Evolutionary conservation across 2,888 invertebrate species (phyloP).

Genomic region (Pogonocherus hispidulus): DNA sequence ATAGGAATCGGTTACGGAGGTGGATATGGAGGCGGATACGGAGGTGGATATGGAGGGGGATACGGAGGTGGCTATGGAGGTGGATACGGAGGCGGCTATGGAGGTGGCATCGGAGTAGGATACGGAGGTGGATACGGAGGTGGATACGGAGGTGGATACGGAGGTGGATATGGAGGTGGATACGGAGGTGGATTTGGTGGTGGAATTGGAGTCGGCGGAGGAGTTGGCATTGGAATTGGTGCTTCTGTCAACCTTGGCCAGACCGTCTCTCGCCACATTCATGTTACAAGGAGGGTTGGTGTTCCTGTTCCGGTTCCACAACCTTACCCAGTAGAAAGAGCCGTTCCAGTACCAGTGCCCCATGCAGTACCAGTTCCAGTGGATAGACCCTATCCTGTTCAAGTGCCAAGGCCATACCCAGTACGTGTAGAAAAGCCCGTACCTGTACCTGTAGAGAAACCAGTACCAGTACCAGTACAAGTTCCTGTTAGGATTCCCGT

Average conservation of each 20-base stretch:
- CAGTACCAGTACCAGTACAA: conserved; percentile 68
- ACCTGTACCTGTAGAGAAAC: conserved; percentile 72
- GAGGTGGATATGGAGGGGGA: conserved; percentile 46
- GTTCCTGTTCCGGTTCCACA: conserved; percentile 71
- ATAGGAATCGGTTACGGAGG: conserved; percentile 31
- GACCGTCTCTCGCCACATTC: conserved; percentile 62
- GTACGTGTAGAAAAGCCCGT: conserved; percentile 72
- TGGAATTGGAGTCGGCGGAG: conserved; percentile 23
- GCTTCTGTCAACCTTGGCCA: conserved; percentile 56
- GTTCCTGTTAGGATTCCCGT: conserved; percentile 67
- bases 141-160: conserved; percentile 35
- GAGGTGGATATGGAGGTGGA: conserved; percentile 47
- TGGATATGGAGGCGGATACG: conserved; percentile 40
- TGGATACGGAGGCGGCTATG: conserved; percentile 9
- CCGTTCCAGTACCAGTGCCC: conserved; percentile 69
- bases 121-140: conserved; percentile 38
- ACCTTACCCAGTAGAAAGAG: conserved; percentile 71
- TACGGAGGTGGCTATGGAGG: conserved; percentile 36
- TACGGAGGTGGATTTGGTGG: too few species aligned
- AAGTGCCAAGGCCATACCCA: conserved; percentile 69
- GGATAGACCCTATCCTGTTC: conserved; percentile 68
- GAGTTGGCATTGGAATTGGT: conserved; percentile 26
- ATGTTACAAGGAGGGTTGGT: conserved; percentile 69
- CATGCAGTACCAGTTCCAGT: conserved; percentile 69
- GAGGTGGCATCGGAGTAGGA: conserved; percentile 40